A percentile compares a stretch with the other conserved stretches of the same genome.
These are phyloP conservation scores for Calyptommatus sinebrachiatus DNA, from an alignment of 2,113 vertebrate genomes.

Conservation along the genomic window DNA sequence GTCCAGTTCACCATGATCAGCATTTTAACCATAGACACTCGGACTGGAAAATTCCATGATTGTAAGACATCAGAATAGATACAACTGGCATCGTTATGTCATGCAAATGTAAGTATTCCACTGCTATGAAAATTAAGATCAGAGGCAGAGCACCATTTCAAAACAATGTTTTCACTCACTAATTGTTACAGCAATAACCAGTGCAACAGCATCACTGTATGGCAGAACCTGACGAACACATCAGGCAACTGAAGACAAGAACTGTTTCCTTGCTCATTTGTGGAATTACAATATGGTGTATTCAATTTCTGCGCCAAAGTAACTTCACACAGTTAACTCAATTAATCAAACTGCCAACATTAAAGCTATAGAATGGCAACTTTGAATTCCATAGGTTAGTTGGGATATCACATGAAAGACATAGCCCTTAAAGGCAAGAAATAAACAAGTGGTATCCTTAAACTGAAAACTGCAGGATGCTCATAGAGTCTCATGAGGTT, in stretches of 20 bases:
- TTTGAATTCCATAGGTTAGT: constrained; percentile 70
- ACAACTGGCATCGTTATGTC: constrained; percentile 73
- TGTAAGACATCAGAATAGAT: constrained; percentile 72
- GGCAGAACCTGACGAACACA: constrained; percentile 63
- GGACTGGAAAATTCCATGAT: constrained; percentile 65
- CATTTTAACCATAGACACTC: constrained; percentile 63
- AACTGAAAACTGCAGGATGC: constrained; percentile 70
- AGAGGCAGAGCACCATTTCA: constrained; percentile 74
- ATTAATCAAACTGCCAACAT: constrained; percentile 56
- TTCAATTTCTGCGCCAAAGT: constrained; percentile 70
- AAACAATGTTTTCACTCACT: constrained; percentile 70
- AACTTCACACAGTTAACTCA: constrained; percentile 66
- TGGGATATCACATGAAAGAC: constrained; percentile 68
- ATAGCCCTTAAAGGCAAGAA: constrained; percentile 77
- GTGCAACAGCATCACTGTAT: constrained; percentile 53
- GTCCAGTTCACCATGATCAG: constrained; percentile 60
- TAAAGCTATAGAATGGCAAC: constrained; percentile 74
- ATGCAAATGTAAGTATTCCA: constrained; percentile 79
- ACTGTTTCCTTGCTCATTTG: constrained; percentile 65
- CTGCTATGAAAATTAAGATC: constrained; percentile 69
- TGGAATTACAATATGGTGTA: constrained; percentile 60
- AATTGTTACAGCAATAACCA: constrained; percentile 67
- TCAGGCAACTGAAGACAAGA: constrained; percentile 63
- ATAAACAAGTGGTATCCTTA: constrained; percentile 60
- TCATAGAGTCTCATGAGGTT: constrained; percentile 64